Percentiles rank a stretch among this genome's conserved stretches.
phyloP scores from a whole-genome alignment of 2,888 invertebrate species.

The Drosophila cognata region DNA sequence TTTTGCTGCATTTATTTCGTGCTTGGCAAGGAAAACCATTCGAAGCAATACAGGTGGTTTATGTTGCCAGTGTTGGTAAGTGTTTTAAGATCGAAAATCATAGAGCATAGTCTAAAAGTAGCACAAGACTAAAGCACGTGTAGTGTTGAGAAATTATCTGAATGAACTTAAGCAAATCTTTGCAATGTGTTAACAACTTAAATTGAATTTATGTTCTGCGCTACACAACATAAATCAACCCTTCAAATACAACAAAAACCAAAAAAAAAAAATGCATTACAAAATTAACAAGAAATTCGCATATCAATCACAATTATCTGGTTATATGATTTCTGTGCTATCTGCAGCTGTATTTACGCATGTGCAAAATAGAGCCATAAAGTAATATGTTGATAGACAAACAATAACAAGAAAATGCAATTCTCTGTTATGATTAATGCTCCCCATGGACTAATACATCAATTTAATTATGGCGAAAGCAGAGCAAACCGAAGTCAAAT shows the following conservation, averaged over 20 bases:
- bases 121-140: background rate
- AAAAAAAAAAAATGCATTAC: background rate
- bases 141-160: background rate
- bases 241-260: background rate
- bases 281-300: background rate
- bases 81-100: background rate
- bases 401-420: conserved; percentile 30
- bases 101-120: background rate
- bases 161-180: background rate
- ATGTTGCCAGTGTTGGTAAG: background rate
- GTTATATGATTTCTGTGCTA: background rate
- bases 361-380: background rate
- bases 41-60: background rate
- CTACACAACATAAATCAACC: background rate
- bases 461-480: conserved; percentile 60
- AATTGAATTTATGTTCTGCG: background rate
- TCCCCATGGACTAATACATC: conserved; percentile 62
- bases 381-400: conserved; percentile 4
- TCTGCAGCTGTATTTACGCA: conserved; percentile 1
- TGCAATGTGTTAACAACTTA: background rate
- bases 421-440: conserved; percentile 43
- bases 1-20: conserved; percentile 11
- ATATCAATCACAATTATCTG: conserved; percentile 2
- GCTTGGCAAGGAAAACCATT: conserved; percentile 7
- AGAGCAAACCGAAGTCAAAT: conserved; percentile 35